Percentiles rank a stretch among this genome's conserved stretches.
Conservation (phyloP, 2,888 invertebrate species). For the Acheta domesticus region DNA sequence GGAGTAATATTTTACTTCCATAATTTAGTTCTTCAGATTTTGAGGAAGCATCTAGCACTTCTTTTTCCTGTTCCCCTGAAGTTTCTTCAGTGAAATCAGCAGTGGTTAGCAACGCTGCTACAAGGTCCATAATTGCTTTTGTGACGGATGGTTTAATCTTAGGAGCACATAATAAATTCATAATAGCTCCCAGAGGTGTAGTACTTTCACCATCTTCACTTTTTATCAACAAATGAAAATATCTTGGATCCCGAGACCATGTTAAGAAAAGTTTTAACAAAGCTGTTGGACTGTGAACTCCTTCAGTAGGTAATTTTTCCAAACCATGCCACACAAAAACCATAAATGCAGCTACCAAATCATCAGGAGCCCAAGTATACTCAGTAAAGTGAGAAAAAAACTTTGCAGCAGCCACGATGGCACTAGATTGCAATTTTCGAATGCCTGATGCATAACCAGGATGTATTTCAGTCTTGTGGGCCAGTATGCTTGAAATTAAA, state of each 20-base stretch:
- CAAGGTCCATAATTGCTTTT: conserved; percentile 66
- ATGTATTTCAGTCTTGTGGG: conserved; percentile 20
- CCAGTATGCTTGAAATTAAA: conserved; percentile 60
- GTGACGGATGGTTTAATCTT: conserved; percentile 66
- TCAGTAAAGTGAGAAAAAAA: conserved; percentile 77
- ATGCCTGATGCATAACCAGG: conserved; percentile 47
- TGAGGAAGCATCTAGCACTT: conserved; percentile 21
- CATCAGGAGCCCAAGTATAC: conserved; percentile 66
- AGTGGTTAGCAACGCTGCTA: conserved; percentile 68
- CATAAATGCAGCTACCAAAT: conserved; percentile 71
- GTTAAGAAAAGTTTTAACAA: conserved; percentile 72
- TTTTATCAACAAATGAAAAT: conserved; percentile 68
- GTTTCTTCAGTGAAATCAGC: conserved; percentile 28
- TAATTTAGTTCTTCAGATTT: conserved; percentile 57
- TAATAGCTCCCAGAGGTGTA: conserved; percentile 63
- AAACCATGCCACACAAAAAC: conserved; percentile 79
- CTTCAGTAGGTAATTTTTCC: conserved; percentile 71
- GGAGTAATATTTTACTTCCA: conserved; percentile 69
- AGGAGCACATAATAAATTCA: conserved; percentile 66
- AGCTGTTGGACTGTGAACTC: conserved; percentile 77
- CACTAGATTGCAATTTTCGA: conserved; percentile 61
- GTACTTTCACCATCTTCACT: conserved; percentile 50
- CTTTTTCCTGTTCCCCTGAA: conserved; percentile 25
- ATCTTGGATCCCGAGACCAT: conserved; percentile 79
- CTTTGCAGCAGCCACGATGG: conserved; percentile 61